A percentile compares a stretch with the other conserved stretches of the same genome.
phyloP scores from a whole-genome alignment of 2,113 vertebrate species.

The Grammomys dolichurus region DNA sequence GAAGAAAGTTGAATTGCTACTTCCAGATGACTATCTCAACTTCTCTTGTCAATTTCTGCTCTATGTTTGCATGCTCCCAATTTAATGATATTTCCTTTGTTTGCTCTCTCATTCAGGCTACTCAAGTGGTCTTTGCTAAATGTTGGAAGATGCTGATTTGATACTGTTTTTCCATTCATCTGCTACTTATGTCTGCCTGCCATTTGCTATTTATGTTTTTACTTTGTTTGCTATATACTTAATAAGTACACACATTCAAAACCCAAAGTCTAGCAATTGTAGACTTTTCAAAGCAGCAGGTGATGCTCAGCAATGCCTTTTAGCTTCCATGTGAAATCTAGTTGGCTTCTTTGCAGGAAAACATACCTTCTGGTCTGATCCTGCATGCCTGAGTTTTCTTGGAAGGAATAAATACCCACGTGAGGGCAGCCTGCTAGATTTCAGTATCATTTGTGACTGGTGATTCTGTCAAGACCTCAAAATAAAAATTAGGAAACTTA shows the following conservation, averaged over 20 bases:
- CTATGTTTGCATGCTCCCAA: background rate
- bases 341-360: background rate
- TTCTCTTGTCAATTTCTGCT: background rate
- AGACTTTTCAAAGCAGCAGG: background rate
- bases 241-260: background rate
- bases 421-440: background rate
- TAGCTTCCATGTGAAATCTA: constrained; percentile 21
- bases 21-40: background rate
- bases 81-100: background rate
- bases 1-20: background rate
- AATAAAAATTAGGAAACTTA: constrained; percentile 13
- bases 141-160: background rate
- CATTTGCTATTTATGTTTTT: background rate
- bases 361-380: background rate
- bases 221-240: background rate
- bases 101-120: background rate
- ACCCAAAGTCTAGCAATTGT: background rate
- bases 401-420: background rate
- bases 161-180: background rate
- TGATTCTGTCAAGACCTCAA: background rate
- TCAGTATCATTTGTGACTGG: background rate
- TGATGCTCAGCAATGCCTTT: background rate
- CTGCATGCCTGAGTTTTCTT: background rate
- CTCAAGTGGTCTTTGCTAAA: background rate
- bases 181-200: background rate